phyloP scores from a whole-genome alignment of 2,113 vertebrate genomes.

The Paradisaea rubra region DNA sequence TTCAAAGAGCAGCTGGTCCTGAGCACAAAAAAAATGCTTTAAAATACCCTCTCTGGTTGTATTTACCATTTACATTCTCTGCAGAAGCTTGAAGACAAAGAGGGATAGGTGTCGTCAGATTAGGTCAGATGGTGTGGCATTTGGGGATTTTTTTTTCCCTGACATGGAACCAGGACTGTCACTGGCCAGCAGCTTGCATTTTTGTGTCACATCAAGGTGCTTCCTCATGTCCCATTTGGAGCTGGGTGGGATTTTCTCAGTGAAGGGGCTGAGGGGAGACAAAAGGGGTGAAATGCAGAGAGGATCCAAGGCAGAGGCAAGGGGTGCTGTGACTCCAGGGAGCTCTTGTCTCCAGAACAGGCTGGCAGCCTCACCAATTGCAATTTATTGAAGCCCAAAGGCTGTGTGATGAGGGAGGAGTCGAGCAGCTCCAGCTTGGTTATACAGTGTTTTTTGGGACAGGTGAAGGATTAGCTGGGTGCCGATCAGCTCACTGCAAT shows the following conservation, averaged over 20 bases:
- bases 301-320: neutral
- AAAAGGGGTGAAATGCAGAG: neutral
- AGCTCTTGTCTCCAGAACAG: neutral
- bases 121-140: neutral
- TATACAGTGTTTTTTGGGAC: rapidly evolving
- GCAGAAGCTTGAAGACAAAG: neutral
- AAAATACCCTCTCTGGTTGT: neutral
- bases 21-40: neutral
- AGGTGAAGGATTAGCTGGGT: neutral
- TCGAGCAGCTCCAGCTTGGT: neutral
- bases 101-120: neutral
- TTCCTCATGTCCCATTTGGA: neutral
- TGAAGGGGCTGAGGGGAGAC: neutral
- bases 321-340: neutral
- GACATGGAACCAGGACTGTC: neutral
- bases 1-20: neutral
- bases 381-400: neutral
- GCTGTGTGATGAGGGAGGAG: neutral
- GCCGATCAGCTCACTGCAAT: neutral
- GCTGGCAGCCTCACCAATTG: neutral
- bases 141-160: no score
- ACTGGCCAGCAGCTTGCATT: neutral
- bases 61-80: neutral
- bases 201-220: neutral
- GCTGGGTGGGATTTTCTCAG: neutral